Conservation (phyloP, 2,113 vertebrate genomes). For the Mastomys natalensis region DNA sequence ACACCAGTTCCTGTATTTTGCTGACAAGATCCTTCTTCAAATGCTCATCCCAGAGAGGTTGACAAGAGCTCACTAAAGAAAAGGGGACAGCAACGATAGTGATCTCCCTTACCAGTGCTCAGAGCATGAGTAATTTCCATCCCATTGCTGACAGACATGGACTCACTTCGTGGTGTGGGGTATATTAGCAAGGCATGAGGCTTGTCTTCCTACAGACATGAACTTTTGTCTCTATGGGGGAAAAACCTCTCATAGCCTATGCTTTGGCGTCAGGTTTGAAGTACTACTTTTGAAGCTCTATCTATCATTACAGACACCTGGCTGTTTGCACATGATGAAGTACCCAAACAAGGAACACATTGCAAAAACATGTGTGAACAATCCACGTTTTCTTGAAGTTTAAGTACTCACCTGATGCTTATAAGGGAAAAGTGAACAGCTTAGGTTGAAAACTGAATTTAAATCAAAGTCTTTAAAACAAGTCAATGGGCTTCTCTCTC, state of each 20-base stretch:
- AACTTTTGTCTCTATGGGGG: constrained; percentile 52
- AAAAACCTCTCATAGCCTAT: not conserved
- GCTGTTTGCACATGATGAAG: not conserved
- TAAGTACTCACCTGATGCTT: not conserved
- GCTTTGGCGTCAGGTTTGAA: constrained; percentile 3
- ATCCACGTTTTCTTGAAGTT: constrained; percentile 26
- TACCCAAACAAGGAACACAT: not conserved
- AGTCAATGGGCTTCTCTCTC: not conserved
- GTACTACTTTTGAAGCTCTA: constrained; percentile 30
- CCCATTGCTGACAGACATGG: not conserved
- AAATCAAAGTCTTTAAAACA: constrained; percentile 27
- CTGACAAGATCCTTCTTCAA: constrained; percentile 80
- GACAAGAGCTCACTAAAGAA: constrained; percentile 63
- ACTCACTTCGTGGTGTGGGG: not conserved
- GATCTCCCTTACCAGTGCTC: constrained; percentile 48
- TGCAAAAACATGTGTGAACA: not conserved
- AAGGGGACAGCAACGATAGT: constrained; percentile 38
- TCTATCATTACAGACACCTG: not conserved
- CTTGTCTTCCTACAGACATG: not conserved
- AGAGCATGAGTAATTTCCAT: constrained; percentile 60
- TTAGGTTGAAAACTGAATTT: constrained; percentile 24
- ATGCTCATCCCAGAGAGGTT: constrained; percentile 62
- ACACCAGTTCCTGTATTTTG: constrained; percentile 78
- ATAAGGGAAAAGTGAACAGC: not conserved
- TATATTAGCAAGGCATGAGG: not conserved